Conservation (phyloP, 2,797 vertebrate species). For the Gallinago stenura region DNA sequence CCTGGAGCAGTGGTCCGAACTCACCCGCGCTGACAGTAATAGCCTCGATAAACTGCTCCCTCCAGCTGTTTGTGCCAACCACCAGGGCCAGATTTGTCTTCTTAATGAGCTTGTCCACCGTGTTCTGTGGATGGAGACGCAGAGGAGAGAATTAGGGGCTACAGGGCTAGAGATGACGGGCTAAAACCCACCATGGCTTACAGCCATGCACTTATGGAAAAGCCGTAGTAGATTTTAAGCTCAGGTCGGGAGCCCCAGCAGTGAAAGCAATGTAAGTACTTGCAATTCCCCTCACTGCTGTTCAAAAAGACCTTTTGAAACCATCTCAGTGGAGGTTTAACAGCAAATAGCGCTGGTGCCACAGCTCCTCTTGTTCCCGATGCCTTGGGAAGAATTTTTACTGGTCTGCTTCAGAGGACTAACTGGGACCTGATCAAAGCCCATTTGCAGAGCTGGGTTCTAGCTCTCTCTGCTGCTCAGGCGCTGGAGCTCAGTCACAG, state of each 20-base stretch:
- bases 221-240: constrained; percentile 23
- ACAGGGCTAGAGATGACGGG: background rate
- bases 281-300: background rate
- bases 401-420: background rate
- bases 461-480: background rate
- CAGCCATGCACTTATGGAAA: background rate
- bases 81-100: constrained; percentile 97
- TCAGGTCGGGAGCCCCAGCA: constrained; percentile 14
- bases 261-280: background rate
- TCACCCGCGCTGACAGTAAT: constrained; percentile 94
- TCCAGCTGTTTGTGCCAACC: constrained; percentile 96
- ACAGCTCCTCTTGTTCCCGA: background rate
- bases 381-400: background rate
- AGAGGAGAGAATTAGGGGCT: constrained; percentile 11
- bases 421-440: background rate
- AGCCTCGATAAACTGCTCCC: constrained; percentile 96
- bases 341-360: background rate
- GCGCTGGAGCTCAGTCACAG: background rate
- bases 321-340: background rate
- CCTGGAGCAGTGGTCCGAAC: constrained; percentile 25
- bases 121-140: constrained; percentile 83
- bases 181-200: background rate
- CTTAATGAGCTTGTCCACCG: constrained; percentile 97
- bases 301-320: background rate
- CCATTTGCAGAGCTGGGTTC: background rate